Conservation (phyloP, 2,113 vertebrate genomes). For the Hippocampus barbouri region DNA sequence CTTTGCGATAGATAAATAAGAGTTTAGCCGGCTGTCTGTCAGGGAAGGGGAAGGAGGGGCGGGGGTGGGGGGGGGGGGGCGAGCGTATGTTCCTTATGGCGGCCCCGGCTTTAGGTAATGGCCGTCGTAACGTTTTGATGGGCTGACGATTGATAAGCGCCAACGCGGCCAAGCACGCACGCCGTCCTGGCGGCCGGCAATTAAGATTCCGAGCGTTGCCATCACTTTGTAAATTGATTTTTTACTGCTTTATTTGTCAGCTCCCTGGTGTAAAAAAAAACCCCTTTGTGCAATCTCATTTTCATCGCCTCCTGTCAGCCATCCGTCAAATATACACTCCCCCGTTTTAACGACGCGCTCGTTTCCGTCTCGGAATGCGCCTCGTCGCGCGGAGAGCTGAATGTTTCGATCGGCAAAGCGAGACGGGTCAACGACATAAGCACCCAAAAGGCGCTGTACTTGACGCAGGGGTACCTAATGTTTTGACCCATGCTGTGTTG, state of each 20-base stretch:
- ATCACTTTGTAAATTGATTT: constrained; percentile 57
- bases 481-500: not conserved
- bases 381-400: no score
- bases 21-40: constrained; percentile 87
- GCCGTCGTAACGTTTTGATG: constrained; percentile 99
- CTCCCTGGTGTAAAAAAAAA: not conserved
- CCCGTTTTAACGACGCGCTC: not conserved
- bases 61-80: not conserved
- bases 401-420: no score
- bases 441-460: not conserved
- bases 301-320: not conserved
- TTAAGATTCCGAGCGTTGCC: constrained; percentile 72
- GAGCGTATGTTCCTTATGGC: constrained; percentile 99
- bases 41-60: constrained; percentile 58
- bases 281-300: not conserved
- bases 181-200: constrained; percentile 77
- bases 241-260: constrained; percentile 1
- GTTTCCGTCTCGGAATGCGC: not conserved
- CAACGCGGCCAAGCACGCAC: constrained; percentile 94
- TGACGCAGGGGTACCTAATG: not conserved
- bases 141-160: constrained; percentile 88
- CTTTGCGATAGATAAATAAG: constrained; percentile 99
- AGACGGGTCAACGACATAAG: not conserved
- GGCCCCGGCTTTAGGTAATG: constrained; percentile 91
- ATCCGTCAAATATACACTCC: not conserved